Evolutionary conservation across 2,888 invertebrate genomes (phyloP).

Genomic region (Synergus umbraculus): DNA sequence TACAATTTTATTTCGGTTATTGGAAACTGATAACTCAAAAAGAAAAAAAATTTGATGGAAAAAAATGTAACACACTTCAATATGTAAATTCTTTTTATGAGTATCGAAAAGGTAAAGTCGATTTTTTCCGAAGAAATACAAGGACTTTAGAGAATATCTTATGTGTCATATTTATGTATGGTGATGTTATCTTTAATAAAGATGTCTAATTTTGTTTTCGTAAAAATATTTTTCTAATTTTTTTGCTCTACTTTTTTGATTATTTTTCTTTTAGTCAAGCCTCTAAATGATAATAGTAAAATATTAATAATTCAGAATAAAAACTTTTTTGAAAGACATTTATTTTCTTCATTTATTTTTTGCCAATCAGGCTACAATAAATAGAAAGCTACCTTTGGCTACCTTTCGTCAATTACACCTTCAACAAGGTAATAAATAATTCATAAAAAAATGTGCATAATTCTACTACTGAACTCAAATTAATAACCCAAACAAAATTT

Average conservation of each 20-base stretch:
- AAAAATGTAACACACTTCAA: neutral
- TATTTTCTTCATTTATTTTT: neutral
- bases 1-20: neutral
- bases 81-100: neutral
- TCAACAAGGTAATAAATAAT: neutral
- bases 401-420: neutral
- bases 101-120: neutral
- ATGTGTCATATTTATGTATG: constrained; percentile 4
- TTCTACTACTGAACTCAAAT: neutral
- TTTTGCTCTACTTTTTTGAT: neutral
- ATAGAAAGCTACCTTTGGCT: neutral
- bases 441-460: too few relatives aligned
- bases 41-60: neutral
- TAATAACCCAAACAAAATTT: neutral
- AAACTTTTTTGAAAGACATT: too few relatives aligned
- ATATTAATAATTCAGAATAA: neutral
- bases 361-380: neutral
- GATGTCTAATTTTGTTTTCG: constrained; percentile 33
- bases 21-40: neutral
- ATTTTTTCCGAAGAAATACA: neutral
- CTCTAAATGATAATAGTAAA: too few relatives aligned
- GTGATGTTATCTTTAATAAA: constrained; percentile 18
- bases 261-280: neutral
- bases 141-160: constrained; percentile 7
- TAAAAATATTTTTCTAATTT: neutral